Evolutionary conservation across 1,140 invertebrate genomes (phyloP), one percentile per base, ranked within the genome.

Genomic region (Euborellia annulipes): DNA sequence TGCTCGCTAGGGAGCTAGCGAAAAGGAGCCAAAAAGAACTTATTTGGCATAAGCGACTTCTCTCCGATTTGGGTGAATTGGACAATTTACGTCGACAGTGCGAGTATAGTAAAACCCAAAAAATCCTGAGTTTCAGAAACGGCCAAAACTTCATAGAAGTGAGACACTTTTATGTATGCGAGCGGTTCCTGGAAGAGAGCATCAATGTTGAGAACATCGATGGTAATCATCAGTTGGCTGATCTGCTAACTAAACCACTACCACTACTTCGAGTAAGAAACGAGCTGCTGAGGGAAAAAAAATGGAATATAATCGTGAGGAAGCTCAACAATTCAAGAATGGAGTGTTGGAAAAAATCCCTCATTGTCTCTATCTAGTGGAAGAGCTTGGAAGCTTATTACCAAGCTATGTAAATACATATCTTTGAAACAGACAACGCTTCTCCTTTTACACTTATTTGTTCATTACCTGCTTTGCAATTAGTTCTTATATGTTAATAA

Each of bases 1-100:
- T 55, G 50, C 65, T 69, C 51, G 42, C 44, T 4, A 57, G 49
- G 3, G 50, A 56, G n/a, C 56, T 55, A n/a, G 41, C 55, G 13
- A 56, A 55, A 3, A 62, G 62, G 11, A 64, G 58, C 7, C 63
- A 69, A 51, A 60, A 58, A 50, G 63, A 65, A 52, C 41, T 57
- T 2, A 46, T 65, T 13, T 66, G 60, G 58, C 34, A 67, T 0
- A 56, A 46, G 42, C n/a, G n/a, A 43, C 34, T 59, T 3, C 47
- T 58, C 18, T 48, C 47, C 16, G 53, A 55, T 37, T 40, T 55
- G 4, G 45, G 37, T n/a, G n/a, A n/a, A n/a, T n/a, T n/a, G n/a
- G n/a, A n/a, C n/a, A n/a, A n/a, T n/a, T n/a, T 52, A 46, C 27
- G 50, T 55, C 7, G 63, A 65, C 41, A 65, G 63, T 51, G 58